A percentile compares a stretch with the other conserved stretches of the same genome.
Evolutionary conservation across 1,140 invertebrate species (phyloP).

Genomic region (Drosophila tani): DNA sequence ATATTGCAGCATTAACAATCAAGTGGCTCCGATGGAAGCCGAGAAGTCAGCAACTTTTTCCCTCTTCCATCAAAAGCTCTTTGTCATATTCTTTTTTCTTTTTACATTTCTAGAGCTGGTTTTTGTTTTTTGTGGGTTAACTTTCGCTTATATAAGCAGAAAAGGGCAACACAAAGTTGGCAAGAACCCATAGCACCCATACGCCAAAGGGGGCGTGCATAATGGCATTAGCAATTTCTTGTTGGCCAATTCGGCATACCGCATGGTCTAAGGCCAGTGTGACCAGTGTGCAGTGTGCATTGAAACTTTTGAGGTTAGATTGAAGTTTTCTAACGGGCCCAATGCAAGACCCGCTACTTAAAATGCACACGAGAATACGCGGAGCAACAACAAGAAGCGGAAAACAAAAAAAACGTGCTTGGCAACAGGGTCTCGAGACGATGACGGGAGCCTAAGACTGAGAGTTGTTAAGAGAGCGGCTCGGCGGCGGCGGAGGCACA

Average conservation of each 20-base stretch:
- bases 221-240: constrained; percentile 68
- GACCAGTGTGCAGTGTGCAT: constrained; percentile 52
- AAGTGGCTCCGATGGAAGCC: constrained; percentile 53
- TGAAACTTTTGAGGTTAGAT: constrained; percentile 57
- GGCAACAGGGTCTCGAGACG: constrained; percentile 57
- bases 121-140: constrained; percentile 50
- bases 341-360: constrained; percentile 71
- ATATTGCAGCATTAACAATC: constrained; percentile 78
- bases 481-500: constrained; percentile 51
- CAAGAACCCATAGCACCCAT: constrained; percentile 38
- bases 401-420: constrained; percentile 76
- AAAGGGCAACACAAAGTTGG: constrained; percentile 51
- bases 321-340: constrained; percentile 71
- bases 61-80: constrained; percentile 36
- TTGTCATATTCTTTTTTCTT: constrained; percentile 9
- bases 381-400: constrained; percentile 34
- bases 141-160: constrained; percentile 81
- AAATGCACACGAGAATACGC: constrained; percentile 68
- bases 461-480: constrained; percentile 27
- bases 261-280: constrained; percentile 29
- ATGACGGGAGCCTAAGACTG: not conserved
- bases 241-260: constrained; percentile 64
- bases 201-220: constrained; percentile 55
- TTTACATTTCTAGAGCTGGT: constrained; percentile 49
- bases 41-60: constrained; percentile 77